Evolutionary conservation across 2,888 invertebrate genomes (phyloP).

Genomic region (Oscheius sp.): DNA sequence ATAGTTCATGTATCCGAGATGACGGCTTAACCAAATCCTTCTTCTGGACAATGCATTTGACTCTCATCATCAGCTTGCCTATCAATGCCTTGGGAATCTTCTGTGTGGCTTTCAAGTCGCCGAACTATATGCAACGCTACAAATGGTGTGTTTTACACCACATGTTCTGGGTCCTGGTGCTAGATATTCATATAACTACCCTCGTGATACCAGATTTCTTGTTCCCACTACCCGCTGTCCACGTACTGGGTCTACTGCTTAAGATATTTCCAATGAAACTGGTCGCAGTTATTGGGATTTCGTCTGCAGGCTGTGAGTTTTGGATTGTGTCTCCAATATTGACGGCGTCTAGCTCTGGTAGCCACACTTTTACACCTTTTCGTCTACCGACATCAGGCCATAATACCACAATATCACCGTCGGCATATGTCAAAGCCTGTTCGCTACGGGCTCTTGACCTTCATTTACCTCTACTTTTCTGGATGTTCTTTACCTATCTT

Average conservation of each 20-base stretch:
- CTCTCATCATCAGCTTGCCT: slow-evolving; percentile 3
- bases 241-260: slow-evolving; percentile 3
- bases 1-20: background rate
- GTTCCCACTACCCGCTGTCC: slow-evolving; percentile 14
- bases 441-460: background rate
- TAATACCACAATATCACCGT: slow-evolving; percentile 12
- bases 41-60: slow-evolving; percentile 26
- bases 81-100: slow-evolving; percentile 5
- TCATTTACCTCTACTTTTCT: slow-evolving; percentile 14
- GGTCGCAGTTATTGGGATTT: slow-evolving; percentile 12
- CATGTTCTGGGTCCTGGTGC: slow-evolving; percentile 16
- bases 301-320: slow-evolving; percentile 9
- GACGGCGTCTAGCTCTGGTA: background rate
- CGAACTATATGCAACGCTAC: slow-evolving; percentile 9
- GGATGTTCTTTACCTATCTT: slow-evolving; percentile 4
- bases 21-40: background rate
- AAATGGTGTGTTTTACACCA: slow-evolving; percentile 15
- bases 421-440: background rate
- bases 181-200: slow-evolving; percentile 20
- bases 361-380: slow-evolving; percentile 16
- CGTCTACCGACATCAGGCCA: slow-evolving; percentile 18
- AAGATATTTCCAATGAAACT: slow-evolving; percentile 16
- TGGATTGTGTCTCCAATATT: too few relatives aligned
- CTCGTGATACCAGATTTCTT: slow-evolving; percentile 19
- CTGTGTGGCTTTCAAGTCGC: slow-evolving; percentile 10